Evolutionary conservation across 2,797 vertebrate species (phyloP), one percentile per base, ranked within the genome.

Genomic region (Hydrophis major): DNA sequence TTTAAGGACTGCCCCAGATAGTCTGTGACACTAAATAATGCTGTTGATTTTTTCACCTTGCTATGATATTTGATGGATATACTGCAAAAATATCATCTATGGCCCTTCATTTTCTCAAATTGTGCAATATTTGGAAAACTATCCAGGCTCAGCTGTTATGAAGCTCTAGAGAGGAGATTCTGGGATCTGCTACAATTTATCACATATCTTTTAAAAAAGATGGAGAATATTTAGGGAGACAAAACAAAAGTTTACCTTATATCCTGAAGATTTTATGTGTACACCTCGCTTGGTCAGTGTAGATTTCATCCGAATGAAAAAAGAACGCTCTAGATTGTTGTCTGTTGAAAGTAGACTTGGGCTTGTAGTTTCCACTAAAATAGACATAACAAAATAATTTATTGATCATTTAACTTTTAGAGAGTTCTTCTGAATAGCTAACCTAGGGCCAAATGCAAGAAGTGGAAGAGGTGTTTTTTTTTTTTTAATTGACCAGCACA

Each of bases 241-340:
- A 50, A 86, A 91, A 90, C 93, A 4, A 95, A 95, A 14, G 94
- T 97, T 98, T 97, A 99, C 99, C 99, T 99, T 99, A 96, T 99
- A 99, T 97, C 99, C 99, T 74, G 99, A 99, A 11, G 99, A 99
- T 98, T 99, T 99, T 98, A 99, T 99, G 98, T 99, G 99, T 93
- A 99, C 99, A 27, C 99, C 99, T 94, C 99, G 98, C 98, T 99
- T 99, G 94, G 99, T 99, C 97, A 99, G 98, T 14, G 99, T 99
- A 59, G 99, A 99, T 98, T 99, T 99, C 99, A 99, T 99, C 95
- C 99, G 98, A 98, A 99, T 98, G 98, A 99, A 99, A 98, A 99
- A 99, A 96, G 99, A 99, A 50, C 99, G 98, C 95, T 99, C 99
- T 96, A 99, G 97, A 95, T 96, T 96, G 97, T 99, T 99, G 97